phyloP scores from a whole-genome alignment of 2,113 vertebrate genomes.

The Merops nubicus region DNA sequence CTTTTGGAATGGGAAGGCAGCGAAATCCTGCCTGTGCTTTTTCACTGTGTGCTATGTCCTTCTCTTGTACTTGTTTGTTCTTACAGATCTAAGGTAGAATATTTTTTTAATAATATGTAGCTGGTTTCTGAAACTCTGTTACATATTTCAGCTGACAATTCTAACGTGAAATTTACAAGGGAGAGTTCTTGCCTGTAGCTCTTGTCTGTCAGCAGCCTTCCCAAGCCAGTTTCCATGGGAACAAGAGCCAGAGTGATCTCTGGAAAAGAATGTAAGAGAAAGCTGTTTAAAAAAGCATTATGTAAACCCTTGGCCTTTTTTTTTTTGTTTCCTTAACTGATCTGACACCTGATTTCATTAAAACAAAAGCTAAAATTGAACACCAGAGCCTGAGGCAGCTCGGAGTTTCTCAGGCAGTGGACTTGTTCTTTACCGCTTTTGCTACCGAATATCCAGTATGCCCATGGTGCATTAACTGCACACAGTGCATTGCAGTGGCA shows the following conservation, averaged over 20 bases:
- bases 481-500: neutral
- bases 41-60: neutral
- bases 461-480: neutral
- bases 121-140: neutral
- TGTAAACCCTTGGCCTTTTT: slow-evolving; percentile 37
- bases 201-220: slow-evolving; percentile 39
- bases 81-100: neutral
- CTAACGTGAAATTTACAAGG: slow-evolving; percentile 12
- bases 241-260: slow-evolving; percentile 20
- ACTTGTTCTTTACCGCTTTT: neutral
- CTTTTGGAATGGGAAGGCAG: neutral
- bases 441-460: neutral
- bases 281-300: slow-evolving; percentile 51
- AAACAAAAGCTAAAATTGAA: slow-evolving; percentile 17
- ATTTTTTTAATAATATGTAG: neutral
- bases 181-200: slow-evolving; percentile 17
- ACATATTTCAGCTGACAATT: neutral
- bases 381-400: neutral
- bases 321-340: neutral
- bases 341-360: slow-evolving; percentile 42
- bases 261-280: slow-evolving; percentile 49
- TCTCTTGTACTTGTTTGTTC: neutral
- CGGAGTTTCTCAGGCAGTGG: neutral
- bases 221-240: slow-evolving; percentile 66
- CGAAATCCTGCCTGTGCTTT: neutral